Base-by-base conservation (phyloP, 2,888 invertebrate genomes). In the Linnaemya tessellans region DNA sequence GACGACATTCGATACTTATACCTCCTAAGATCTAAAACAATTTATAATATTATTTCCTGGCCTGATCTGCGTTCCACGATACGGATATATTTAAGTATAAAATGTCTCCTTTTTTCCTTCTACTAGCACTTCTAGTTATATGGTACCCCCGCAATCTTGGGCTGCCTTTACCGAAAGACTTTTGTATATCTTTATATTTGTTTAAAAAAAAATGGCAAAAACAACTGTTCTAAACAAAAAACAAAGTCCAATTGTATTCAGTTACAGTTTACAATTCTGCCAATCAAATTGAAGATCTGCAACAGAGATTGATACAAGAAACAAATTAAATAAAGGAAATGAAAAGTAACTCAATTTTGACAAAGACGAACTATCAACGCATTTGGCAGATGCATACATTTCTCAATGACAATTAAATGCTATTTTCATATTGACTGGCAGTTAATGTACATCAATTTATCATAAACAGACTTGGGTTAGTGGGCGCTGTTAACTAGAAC, bases 361-460 rank as follows among this genome's bases (percentile, higher is more conserved):
- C 87, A 87, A 87, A 88, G 88, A 88, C 86, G 88, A 87, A 88
- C 87, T 88, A 88, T 87, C 87, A 87, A 86, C 85, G 84, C 87
- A 83, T 71, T 84, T 83, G 85, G 73, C 68, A 82, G 85, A 81
- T 74, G 80, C 78, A 81, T 78, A 84, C 81, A 87, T 86, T 84
- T 84, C 81, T 84, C 86, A 86, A 83, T 87, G 87, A 87, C 87
- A 87, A 80, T 85, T 85, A 85, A 82, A 81, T 79, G 85, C 75
- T 79, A 79, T 84, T 51, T 78, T 62, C 11, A 74, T 58, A 73
- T 68, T 80, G 73, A 73, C 49, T 58, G 73, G 56, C 46, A 74
- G 70, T 79, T 85, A 70, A 79, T 81, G 75, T 79, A 65, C 79
- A 82, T 79, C 79, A 56, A 81, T 49, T 41, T 73, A 43, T 71